Conservation (phyloP, 2,113 vertebrate species). For the Microcebus griseorufus region DNA sequence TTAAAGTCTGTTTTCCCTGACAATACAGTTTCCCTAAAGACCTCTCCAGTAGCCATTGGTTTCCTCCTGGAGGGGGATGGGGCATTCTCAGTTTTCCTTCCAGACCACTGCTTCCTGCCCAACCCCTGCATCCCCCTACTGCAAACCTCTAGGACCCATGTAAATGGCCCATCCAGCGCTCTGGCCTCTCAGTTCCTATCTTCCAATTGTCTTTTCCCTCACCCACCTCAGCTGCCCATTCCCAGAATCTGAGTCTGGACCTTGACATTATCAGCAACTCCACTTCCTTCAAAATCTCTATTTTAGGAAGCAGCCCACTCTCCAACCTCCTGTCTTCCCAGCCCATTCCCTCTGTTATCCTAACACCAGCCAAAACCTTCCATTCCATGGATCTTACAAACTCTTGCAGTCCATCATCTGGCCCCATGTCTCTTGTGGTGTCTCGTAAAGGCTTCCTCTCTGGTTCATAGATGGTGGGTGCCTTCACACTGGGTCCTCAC, state of each 20-base stretch:
- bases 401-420: neutral
- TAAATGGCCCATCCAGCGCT: neutral
- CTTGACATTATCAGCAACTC: neutral
- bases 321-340: neutral
- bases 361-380: neutral
- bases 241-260: neutral
- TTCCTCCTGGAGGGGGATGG: neutral
- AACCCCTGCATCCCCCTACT: neutral
- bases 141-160: neutral
- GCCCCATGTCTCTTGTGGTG: neutral
- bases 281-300: neutral
- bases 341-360: neutral
- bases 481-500: neutral
- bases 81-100: neutral
- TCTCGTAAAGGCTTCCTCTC: neutral
- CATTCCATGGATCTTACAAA: neutral
- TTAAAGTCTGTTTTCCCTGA: neutral
- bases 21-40: neutral
- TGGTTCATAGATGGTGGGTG: neutral
- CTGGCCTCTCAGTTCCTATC: neutral
- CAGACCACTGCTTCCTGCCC: neutral
- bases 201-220: neutral
- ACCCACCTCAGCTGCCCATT: neutral
- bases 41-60: neutral
- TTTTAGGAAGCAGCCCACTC: neutral